Evolutionary conservation across 2,888 invertebrate genomes (phyloP).

Genomic region (Clostera curtula): DNA sequence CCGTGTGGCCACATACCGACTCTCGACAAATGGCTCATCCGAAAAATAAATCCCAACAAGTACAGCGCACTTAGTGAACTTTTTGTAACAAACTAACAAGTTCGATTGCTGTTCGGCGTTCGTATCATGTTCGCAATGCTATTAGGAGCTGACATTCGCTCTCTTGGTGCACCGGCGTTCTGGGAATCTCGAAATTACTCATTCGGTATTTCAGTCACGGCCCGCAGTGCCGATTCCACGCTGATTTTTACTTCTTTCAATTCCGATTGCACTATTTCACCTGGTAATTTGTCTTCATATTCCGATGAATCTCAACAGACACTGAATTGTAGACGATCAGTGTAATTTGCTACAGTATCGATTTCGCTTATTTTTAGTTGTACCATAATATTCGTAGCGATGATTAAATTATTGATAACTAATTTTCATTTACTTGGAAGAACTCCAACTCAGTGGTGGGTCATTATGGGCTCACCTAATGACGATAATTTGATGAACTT

Average conservation of each 20-base stretch:
- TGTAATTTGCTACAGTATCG: too few relatives aligned
- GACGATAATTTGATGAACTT: too few relatives aligned
- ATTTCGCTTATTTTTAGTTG: too few relatives aligned
- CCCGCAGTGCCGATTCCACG: slow-evolving; percentile 48
- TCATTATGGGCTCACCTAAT: too few relatives aligned
- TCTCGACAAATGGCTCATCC: slow-evolving; percentile 6
- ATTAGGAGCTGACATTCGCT: slow-evolving; percentile 68
- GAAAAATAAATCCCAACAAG: slow-evolving; percentile 24
- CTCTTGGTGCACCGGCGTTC: slow-evolving; percentile 51
- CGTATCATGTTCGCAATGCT: slow-evolving; percentile 60
- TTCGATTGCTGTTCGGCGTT: slow-evolving; percentile 49
- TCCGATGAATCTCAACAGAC: slow-evolving; percentile 23
- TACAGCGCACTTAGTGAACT: slow-evolving; percentile 23
- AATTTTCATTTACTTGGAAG: too few relatives aligned
- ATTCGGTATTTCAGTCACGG: slow-evolving; percentile 70
- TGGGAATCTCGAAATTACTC: slow-evolving; percentile 70
- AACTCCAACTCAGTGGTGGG: too few relatives aligned
- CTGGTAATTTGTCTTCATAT: slow-evolving; percentile 62
- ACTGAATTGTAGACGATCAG: slow-evolving; percentile 8
- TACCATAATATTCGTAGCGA: too few relatives aligned
- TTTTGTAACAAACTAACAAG: slow-evolving; percentile 44
- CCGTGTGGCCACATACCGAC: neutral
- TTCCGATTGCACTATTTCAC: slow-evolving; percentile 66
- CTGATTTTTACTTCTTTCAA: slow-evolving; percentile 73
- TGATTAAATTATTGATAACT: too few relatives aligned